Evolutionary conservation across 1,140 invertebrate genomes (phyloP).

Genomic region (Diploscapter pachys): DNA sequence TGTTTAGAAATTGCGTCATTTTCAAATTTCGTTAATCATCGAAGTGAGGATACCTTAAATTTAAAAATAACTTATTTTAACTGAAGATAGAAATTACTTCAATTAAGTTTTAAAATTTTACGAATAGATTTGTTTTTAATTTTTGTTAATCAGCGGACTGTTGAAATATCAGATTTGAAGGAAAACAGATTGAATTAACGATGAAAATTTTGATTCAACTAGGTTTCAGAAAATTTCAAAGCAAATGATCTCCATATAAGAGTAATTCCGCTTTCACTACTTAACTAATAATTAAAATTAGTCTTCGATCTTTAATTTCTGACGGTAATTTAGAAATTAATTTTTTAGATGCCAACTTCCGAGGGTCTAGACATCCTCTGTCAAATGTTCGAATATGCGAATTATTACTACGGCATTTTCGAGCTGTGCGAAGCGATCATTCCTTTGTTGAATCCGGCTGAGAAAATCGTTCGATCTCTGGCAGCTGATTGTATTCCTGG

Average conservation of each 20-base stretch:
- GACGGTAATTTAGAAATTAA: not conserved
- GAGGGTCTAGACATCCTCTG: slow-evolving; percentile 24
- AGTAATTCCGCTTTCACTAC: too few relatives aligned
- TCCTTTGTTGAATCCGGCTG: not conserved
- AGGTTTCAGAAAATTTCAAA: too few relatives aligned
- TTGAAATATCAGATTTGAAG: too few relatives aligned
- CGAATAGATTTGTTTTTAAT: too few relatives aligned
- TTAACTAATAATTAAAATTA: too few relatives aligned
- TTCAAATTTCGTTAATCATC: not conserved
- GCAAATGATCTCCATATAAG: too few relatives aligned
- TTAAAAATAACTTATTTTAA: too few relatives aligned
- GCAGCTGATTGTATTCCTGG: slow-evolving; percentile 16
- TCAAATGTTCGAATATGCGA: slow-evolving; percentile 19
- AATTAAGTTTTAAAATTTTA: not conserved
- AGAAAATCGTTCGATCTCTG: slow-evolving; percentile 8
- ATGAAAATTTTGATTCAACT: too few relatives aligned
- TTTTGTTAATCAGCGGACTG: too few relatives aligned
- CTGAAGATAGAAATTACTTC: not conserved
- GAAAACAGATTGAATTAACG: too few relatives aligned
- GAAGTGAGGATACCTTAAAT: not conserved
- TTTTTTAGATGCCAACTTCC: slow-evolving; percentile 7
- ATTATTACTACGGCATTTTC: slow-evolving; percentile 21
- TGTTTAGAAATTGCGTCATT: not conserved
- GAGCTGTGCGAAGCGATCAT: slow-evolving; percentile 21
- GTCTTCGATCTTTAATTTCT: too few relatives aligned